Evolutionary conservation across 2,113 vertebrate genomes (phyloP), one percentile per base, ranked within the genome.

Genomic region (Forbesichthys papilliferus): DNA sequence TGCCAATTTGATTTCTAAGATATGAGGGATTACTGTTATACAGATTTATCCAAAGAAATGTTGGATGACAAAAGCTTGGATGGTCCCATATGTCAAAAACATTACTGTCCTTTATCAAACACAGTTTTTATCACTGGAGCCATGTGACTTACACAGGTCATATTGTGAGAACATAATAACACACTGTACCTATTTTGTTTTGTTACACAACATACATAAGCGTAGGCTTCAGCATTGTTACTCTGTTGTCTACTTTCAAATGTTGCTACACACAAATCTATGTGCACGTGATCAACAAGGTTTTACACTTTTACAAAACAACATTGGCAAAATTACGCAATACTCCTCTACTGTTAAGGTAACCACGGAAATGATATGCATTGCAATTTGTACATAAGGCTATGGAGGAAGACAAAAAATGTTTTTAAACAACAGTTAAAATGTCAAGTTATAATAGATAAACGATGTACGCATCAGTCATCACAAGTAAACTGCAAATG

Each of bases 341-440:
- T 77, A 87, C 71, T 84, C 48, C 73, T 82, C 6, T 20, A 82
- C 88, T 81, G 78, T 79, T 79, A 81, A 86, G 82, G 72, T 54
- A 86, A 90, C 82, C 88, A 89, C 88, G 78, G 82, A 74, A 86
- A 85, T 76, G 51, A 82, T 90, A 90, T 81, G 82, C 83, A 86
- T 75, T 82, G 89, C 86, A 63, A 79, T 92, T 92, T 94, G 87
- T 93, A 94, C 91, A 91, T 80, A 90, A 94, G 89, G 92, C 91
- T 91, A 90, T 80, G 90, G 85, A 91, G 88, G 93, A 92, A 96
- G 93, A 93, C 88, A 76, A 82, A 80, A 88, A 90, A 64, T 54
- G 3, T 85, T 12, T 49, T 49, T 9, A 49, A 49, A 49, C 48
- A 61, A 61, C 33, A 42, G 42, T 36, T 78, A 58, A 73, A 12